These are phyloP conservation scores for Eilema sororculum DNA, from an alignment of 2,888 invertebrate species.

Conservation along the genomic window DNA sequence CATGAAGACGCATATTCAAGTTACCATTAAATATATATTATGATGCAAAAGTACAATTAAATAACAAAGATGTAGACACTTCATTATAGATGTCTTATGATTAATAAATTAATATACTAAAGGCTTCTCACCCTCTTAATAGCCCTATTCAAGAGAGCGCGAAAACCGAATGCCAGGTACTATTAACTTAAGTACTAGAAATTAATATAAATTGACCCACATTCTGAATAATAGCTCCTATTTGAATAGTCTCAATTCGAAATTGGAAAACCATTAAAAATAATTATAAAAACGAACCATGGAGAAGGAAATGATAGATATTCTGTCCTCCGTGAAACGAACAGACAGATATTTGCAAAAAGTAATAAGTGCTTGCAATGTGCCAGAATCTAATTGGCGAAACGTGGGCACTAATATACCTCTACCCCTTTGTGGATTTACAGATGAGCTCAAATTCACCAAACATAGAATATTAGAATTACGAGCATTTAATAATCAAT, in stretches of 20 bases:
- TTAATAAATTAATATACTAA: neutral
- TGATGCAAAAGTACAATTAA: neutral
- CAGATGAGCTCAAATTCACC: no score
- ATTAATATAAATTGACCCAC: neutral
- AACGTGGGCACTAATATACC: no score
- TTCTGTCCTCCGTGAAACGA: no score
- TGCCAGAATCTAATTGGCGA: no score
- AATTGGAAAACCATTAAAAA: neutral
- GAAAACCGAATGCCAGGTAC: neutral
- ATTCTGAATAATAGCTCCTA: neutral
- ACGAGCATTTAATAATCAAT: no score
- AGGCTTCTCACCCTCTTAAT: neutral
- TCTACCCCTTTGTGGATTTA: no score
- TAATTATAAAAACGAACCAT: neutral
- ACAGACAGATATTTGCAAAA: no score
- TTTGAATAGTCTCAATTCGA: neutral
- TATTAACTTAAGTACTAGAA: slow-evolving; percentile 4
- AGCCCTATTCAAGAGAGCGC: neutral
- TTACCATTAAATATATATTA: neutral
- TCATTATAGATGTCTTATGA: neutral
- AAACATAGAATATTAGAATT: no score
- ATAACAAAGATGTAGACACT: neutral
- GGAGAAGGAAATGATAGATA: no score
- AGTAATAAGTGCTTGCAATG: no score
- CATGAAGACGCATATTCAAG: slow-evolving; percentile 7